Evolutionary conservation across 2,797 vertebrate genomes (phyloP), one percentile per base, ranked within the genome.

Genomic region (Mus spretus): DNA sequence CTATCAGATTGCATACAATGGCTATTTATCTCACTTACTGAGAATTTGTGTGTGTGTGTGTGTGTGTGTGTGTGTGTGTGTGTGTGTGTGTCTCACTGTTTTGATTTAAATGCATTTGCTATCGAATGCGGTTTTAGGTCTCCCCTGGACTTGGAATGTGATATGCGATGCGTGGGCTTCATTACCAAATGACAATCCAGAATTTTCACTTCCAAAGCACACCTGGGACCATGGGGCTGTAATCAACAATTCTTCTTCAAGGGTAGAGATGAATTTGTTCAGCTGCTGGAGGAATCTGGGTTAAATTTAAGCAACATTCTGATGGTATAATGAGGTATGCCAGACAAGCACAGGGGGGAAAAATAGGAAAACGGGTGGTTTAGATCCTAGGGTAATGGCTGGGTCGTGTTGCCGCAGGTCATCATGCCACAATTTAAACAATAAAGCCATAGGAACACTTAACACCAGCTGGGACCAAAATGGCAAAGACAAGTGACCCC

Each of bases 31-130:
- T 90, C 26, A 15, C 65, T 96, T 83, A 67, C 88, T 81, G 67
- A 87, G 65, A 84, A 84, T 59, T n/a, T 67, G 6, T 61, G 1
- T 55, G 53, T 55, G 53, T 37, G 6, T 50, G 53, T 92, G 53
- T 96, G 6, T 61, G 1, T 55, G 53, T 55, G 53, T 37, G 6
- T 50, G 53, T 92, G 53, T 96, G n/a, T 67, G 6, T 61, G 1
- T 55, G 53, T 55, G 53, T 37, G 6, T 50, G 53, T 92, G 53
- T 96, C 92, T 94, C 80, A 80, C n/a, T 67, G 78, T 44, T 75
- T 13, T 95, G 55, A 70, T 88, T 94, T 96, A 90, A 96, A 82
- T 89, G 63, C 78, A 53, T 87, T 93, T 93, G 85, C 90, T 91
- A 91, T 3, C 87, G 28, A 53, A 92, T 90, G 70, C 83, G 87